Conservation (phyloP, 64 coral and sea anemone genomes). For the Montipora sp. region DNA sequence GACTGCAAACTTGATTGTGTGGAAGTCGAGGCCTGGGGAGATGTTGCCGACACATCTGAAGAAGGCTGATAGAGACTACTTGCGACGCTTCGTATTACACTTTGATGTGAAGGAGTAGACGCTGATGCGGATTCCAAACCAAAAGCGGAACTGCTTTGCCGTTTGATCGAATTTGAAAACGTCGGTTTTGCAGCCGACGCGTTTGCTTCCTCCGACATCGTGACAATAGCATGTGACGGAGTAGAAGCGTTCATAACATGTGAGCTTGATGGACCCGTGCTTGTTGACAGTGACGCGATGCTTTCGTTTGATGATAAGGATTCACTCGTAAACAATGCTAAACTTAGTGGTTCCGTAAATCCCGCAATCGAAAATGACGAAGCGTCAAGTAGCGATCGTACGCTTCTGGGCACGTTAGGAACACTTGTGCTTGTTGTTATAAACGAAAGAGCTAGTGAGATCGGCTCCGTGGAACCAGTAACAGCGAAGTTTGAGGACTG, state of each 20-base stretch:
- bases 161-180: not conserved
- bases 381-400: not conserved
- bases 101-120: not conserved
- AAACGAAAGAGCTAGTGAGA: constrained; percentile 15
- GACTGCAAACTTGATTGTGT: not conserved
- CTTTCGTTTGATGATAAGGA: constrained; percentile 21
- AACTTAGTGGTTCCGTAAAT: constrained; percentile 13
- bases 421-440: not conserved
- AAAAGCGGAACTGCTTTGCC: not conserved
- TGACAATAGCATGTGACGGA: not conserved
- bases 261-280: not conserved
- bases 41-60: not conserved
- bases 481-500: constrained; percentile 27
- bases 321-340: constrained; percentile 28
- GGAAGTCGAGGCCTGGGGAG: not conserved
- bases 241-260: not conserved
- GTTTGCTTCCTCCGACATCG: not conserved
- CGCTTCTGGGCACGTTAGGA: not conserved
- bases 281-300: not conserved
- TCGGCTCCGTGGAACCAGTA: constrained; percentile 30
- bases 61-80: not conserved
- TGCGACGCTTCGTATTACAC: not conserved
- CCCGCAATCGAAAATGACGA: constrained; percentile 26
- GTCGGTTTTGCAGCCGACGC: not conserved
- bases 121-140: not conserved